Evolutionary conservation across 2,797 vertebrate species (phyloP).

Genomic region (Aselliscus stoliczkanus): DNA sequence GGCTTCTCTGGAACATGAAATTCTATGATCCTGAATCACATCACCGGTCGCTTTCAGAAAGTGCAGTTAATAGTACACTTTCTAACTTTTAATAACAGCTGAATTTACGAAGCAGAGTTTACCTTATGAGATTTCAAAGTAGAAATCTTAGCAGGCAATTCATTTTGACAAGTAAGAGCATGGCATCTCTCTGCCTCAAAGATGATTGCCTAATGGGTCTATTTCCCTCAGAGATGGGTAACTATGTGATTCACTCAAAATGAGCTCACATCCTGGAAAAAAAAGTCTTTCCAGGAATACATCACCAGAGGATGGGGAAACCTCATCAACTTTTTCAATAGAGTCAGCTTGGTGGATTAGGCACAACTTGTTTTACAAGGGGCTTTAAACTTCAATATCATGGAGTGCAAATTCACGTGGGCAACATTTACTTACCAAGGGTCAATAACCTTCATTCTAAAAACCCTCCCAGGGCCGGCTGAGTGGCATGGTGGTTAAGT

Average conservation of each 20-base stretch:
- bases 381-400: slow-evolving; percentile 26
- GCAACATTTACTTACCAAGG: slow-evolving; percentile 3
- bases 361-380: slow-evolving; percentile 8
- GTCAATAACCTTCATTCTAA: slow-evolving; percentile 65
- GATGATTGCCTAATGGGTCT: slow-evolving; percentile 35
- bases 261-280: neutral
- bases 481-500: no score
- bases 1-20: neutral
- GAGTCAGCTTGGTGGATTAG: neutral
- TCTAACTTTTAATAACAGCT: neutral
- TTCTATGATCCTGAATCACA: neutral
- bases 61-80: neutral
- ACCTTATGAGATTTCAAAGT: neutral
- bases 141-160: slow-evolving; percentile 21
- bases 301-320: neutral
- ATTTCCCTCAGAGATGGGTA: slow-evolving; percentile 33
- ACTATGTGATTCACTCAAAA: slow-evolving; percentile 12
- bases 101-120: neutral
- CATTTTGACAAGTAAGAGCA: neutral
- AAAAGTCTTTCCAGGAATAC: slow-evolving; percentile 39
- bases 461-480: no score
- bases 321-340: slow-evolving; percentile 21
- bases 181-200: neutral
- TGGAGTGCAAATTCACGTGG: slow-evolving; percentile 34
- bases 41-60: neutral